Evolutionary conservation across 2,888 invertebrate genomes (phyloP), one percentile per base, ranked within the genome.

Genomic region (Silvanus unidentatus): DNA sequence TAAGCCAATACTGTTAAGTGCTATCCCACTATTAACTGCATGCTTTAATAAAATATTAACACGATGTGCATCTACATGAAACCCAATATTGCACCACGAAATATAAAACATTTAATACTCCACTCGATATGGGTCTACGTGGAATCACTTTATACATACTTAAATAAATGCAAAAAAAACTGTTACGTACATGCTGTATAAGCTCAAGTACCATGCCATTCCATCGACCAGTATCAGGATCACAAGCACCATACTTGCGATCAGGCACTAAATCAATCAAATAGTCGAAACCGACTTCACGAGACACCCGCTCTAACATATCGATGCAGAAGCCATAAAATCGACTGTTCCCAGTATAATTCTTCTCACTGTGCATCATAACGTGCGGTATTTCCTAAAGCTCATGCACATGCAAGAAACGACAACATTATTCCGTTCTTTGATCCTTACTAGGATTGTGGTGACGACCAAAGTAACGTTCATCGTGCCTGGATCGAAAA

Each of bases 301-400:
- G 76, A 1, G 84, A 79, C 55, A 86, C 77, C 45, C 77, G 74
- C 61, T 83, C 79, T 58, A 86, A 74, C 37, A 88, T 75, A 67
- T 88, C 88, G 51, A 88, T 82, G 71, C 87, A 87, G 71, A 86
- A 88, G 41, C 88, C 88, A 69, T 82, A 86, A 72, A 85, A 88
- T 46, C 85, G 76, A 53, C 78, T 78, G 66, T 88, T 88, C 37
- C 84, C 85, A 9, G 81, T 82, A 68, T 78, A 79, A 65, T 83
- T 84, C 69, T 81, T 82, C 49, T 76, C 79, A 52, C 75, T 74
- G 62, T 79, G 80, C 79, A 84, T 80, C 84, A 85, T 85, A 52
- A 86, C 82, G 68, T 85, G 86, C 1, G 86, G 85, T 30, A 74
- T 78, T 70, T 85, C 83, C 85, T 86, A 68, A 49, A 22, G 44